A percentile compares a stretch with the other conserved stretches of the same genome.
These are phyloP conservation scores for Drosophila seguyi DNA, from an alignment of 1,140 invertebrate species.

Conservation along the genomic window DNA sequence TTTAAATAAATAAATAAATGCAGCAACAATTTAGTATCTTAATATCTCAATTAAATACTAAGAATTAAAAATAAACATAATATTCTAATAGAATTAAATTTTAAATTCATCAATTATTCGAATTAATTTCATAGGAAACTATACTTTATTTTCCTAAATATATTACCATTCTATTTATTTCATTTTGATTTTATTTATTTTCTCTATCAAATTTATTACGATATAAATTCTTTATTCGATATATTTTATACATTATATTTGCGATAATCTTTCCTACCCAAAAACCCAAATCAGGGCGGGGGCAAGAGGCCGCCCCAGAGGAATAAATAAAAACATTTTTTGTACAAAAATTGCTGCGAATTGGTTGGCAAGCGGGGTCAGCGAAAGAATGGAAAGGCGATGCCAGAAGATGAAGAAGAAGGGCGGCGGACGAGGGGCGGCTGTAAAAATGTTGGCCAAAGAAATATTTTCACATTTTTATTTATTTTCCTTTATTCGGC, in stretches of 20 bases:
- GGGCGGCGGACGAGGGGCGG: constrained; percentile 16
- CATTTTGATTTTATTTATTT: too few species aligned
- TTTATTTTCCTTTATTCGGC: constrained; percentile 76
- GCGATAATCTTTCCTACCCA: constrained; percentile 9
- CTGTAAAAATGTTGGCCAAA: constrained; percentile 83
- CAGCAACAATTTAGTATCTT: not conserved
- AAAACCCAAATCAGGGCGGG: constrained; percentile 8
- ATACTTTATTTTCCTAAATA: not conserved
- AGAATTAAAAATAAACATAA: not conserved
- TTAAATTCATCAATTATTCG: not conserved
- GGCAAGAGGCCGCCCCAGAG: constrained; percentile 28
- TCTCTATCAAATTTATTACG: not conserved
- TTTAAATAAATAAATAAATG: too few species aligned
- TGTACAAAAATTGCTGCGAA: constrained; percentile 73
- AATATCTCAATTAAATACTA: too few species aligned
- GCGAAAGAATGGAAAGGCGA: not conserved
- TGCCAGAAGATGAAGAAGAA: not conserved
- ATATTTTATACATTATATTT: constrained; percentile 1
- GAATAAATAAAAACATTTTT: constrained; percentile 79
- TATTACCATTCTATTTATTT: too few species aligned
- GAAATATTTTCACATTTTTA: constrained; percentile 84
- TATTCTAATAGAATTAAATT: rapidly evolving
- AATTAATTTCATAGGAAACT: not conserved
- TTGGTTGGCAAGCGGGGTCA: constrained; percentile 50
- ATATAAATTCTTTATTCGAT: constrained; percentile 6